These are phyloP conservation scores for Coleophora flavipennella DNA, from an alignment of 2,888 invertebrate species.

Conservation along the genomic window DNA sequence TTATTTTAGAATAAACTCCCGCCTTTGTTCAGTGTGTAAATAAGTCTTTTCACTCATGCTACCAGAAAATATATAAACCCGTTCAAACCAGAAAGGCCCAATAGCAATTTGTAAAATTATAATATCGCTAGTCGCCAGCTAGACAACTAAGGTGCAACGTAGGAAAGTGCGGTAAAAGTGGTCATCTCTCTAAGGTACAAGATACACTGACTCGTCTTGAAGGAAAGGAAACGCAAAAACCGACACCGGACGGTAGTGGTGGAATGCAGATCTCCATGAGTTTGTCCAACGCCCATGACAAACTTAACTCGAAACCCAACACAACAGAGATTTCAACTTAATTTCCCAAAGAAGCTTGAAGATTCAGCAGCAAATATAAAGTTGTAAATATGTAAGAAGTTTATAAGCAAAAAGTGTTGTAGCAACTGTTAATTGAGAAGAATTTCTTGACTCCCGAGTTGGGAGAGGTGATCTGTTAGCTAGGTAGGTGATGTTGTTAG, in stretches of 20 bases:
- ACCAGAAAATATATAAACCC: too few relatives aligned
- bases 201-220: background rate
- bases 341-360: background rate
- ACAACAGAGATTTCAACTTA: background rate
- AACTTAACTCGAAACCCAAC: constrained; percentile 1
- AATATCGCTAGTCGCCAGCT: too few relatives aligned
- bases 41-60: too few relatives aligned
- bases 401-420: constrained; percentile 4
- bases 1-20: too few relatives aligned
- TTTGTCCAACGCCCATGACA: constrained; percentile 6
- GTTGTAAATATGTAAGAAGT: constrained; percentile 2
- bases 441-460: constrained; percentile 5
- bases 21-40: too few relatives aligned
- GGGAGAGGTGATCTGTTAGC: constrained; percentile 5
- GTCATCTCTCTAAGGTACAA: constrained; percentile 19
- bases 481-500: too few relatives aligned
- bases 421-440: constrained; percentile 4
- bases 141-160: too few relatives aligned
- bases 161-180: constrained; percentile 50
- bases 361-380: constrained; percentile 1
- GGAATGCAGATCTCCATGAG: constrained; percentile 37
- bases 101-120: too few relatives aligned
- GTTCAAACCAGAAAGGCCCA: too few relatives aligned
- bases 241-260: constrained; percentile 30
- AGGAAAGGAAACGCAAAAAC: constrained; percentile 45